These are phyloP conservation scores for Eurois occulta DNA, from an alignment of 2,888 invertebrate species.

Conservation along the genomic window DNA sequence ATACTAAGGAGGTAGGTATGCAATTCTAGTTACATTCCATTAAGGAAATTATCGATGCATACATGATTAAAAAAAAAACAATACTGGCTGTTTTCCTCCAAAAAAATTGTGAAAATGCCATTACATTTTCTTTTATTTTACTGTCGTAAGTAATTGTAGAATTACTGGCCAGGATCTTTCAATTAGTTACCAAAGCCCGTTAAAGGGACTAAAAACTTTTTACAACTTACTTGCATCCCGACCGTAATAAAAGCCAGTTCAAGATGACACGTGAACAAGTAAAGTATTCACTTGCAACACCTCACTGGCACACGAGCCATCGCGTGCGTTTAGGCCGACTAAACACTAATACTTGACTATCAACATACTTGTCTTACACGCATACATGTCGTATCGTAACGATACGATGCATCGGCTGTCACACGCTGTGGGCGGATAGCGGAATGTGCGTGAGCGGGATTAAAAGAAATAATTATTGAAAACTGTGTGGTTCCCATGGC, in stretches of 20 bases:
- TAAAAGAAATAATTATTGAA: slow-evolving; percentile 17
- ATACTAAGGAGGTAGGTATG: slow-evolving; percentile 10
- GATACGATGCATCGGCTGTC: slow-evolving; percentile 34
- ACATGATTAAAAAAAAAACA: background rate
- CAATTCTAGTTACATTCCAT: background rate
- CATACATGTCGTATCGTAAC: slow-evolving; percentile 54
- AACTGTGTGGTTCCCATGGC: slow-evolving; percentile 6
- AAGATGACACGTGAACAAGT: slow-evolving; percentile 19
- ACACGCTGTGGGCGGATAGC: slow-evolving; percentile 46
- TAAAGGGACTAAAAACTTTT: background rate
- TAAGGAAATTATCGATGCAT: background rate
- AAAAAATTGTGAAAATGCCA: background rate
- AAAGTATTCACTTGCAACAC: slow-evolving; percentile 47
- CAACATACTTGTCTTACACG: slow-evolving; percentile 62
- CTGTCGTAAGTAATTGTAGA: no score
- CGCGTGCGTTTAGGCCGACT: slow-evolving; percentile 60
- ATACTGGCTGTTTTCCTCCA: background rate
- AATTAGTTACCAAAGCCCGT: background rate
- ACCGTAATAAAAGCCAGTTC: slow-evolving; percentile 30
- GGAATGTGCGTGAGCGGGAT: slow-evolving; percentile 32
- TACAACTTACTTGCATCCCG: slow-evolving; percentile 22
- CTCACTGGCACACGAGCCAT: slow-evolving; percentile 52
- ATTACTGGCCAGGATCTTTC: slow-evolving; percentile 2
- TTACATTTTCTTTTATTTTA: slow-evolving; percentile 3
- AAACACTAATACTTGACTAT: slow-evolving; percentile 61